phyloP scores from a whole-genome alignment of 2,888 invertebrate genomes.

The Strigamia crassipes region DNA sequence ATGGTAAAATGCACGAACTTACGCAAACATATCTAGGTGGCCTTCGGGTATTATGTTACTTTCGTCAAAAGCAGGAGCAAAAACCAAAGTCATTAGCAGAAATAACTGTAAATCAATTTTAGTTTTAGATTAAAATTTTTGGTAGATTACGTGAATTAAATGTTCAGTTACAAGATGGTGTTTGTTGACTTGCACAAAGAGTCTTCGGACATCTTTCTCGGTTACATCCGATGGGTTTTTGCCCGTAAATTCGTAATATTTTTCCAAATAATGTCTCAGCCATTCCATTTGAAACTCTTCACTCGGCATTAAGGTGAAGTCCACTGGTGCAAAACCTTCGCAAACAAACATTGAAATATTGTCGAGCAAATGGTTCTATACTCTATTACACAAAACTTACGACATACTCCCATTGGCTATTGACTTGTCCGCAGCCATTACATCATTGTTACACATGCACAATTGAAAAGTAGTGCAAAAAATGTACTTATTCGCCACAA shows the following conservation, averaged over 20 bases:
- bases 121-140: background rate
- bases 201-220: background rate
- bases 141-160: background rate
- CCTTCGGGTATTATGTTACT: background rate
- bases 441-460: too few species aligned
- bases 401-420: too few species aligned
- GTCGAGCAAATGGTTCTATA: too few species aligned
- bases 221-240: background rate
- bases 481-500: too few species aligned
- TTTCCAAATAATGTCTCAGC: slow-evolving; percentile 30
- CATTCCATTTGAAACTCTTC: slow-evolving; percentile 43
- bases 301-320: background rate
- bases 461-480: too few species aligned
- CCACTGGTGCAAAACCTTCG: background rate
- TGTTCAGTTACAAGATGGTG: background rate
- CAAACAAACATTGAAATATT: background rate
- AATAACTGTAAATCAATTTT: background rate
- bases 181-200: background rate
- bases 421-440: too few species aligned
- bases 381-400: too few species aligned
- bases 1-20: background rate
- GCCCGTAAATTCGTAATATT: slow-evolving; percentile 4
- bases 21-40: background rate
- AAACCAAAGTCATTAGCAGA: background rate
- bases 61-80: background rate